Base-by-base conservation (phyloP, 2,888 invertebrate species). In the Heliconius ismenius region DNA sequence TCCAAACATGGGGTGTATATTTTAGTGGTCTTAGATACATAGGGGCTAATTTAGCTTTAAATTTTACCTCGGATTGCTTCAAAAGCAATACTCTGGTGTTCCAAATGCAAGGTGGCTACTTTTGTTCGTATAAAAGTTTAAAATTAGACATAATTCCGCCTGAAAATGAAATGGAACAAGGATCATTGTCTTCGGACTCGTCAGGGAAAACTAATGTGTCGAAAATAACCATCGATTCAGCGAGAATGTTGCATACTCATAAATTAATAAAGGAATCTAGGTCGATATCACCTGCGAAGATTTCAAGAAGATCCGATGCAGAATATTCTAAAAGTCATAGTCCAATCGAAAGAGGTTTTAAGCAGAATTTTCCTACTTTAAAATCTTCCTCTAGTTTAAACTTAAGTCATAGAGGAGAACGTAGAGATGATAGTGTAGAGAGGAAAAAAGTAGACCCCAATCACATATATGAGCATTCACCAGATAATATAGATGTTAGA, bases 71-170 rank as follows among this genome's bases (percentile, higher is more conserved):
- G 4, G 95, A 95, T 76, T 95, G 96, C 83, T 96, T 97, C 83
- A 95, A 95, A 86, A 92, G 95, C 80, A 97, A 97, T 87, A 96
- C 97, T 67, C 91, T 98, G 83, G 96, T 98, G 83, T 98, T 98
- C 89, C 96, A 97, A 92, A 96, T 98, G 95, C 97, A 97, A 80
- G 98, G 98, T 60, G 98, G 98, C 6, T 97, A 96, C 85, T 98
- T 98, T 87, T 97, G 97, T 62, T 95, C 95, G 0, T 94, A 94
- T 81, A 94, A 92, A 87, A 94, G 94, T 84, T 86, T 95, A 4
- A 92, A 92, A 85, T 84, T 95, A 64, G 95, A 95, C 79, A 86
- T 93, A 3, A 93, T 94, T 36, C 93, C 93, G 0, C 88, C 92
- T 0, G 93, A 93, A 82, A 91, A 93, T 62, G 93, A 92, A 80